These are phyloP conservation scores for Malurus splendens DNA, from an alignment of 2,797 vertebrate species.

Conservation along the genomic window DNA sequence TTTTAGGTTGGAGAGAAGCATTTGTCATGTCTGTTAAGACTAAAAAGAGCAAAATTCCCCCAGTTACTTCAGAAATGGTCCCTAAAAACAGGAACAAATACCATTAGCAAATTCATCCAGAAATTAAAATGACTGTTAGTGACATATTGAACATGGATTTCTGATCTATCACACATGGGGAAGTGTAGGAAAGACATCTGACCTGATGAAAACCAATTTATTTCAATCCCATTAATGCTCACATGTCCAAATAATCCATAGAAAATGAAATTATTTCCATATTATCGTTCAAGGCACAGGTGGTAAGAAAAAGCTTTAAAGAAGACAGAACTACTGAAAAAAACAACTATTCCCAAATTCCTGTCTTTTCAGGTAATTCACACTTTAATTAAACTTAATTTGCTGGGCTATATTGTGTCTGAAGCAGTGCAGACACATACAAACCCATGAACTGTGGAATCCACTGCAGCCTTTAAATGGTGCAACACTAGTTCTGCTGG, in stretches of 20 bases:
- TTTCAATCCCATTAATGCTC: background rate
- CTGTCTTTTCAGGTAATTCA: background rate
- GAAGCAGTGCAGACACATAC: background rate
- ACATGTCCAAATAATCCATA: background rate
- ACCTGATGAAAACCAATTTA: background rate
- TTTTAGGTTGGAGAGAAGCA: background rate
- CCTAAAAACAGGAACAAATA: background rate
- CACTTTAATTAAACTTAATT: background rate
- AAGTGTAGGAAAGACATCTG: background rate
- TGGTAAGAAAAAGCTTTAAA: background rate
- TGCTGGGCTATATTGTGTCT: background rate
- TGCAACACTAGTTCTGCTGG: background rate
- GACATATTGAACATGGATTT: background rate
- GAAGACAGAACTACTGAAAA: background rate
- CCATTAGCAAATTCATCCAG: background rate
- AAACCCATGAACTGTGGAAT: background rate
- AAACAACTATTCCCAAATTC: background rate
- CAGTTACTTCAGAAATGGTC: background rate
- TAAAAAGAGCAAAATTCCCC: background rate
- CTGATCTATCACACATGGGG: background rate
- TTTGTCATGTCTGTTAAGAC: background rate
- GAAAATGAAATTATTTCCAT: background rate
- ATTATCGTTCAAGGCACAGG: background rate
- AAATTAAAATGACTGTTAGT: background rate
- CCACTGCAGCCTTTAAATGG: background rate